Evolutionary conservation across 2,797 vertebrate species (phyloP).

Genomic region (Phalanger gymnotis): DNA sequence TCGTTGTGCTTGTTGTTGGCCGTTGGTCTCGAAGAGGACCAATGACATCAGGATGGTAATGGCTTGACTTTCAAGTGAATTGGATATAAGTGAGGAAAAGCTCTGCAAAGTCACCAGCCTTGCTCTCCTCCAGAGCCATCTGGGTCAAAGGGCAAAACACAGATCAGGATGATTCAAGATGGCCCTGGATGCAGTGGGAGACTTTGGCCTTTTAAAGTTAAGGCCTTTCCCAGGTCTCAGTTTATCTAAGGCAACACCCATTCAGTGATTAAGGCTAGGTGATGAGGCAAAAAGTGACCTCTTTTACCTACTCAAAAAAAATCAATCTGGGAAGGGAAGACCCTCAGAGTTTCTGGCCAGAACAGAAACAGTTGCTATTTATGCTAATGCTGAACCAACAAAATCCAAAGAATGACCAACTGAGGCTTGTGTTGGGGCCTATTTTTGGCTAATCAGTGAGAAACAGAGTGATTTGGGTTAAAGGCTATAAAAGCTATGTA

Average conservation of each 20-base stretch:
- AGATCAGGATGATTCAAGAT: neutral
- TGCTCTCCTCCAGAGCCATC: neutral
- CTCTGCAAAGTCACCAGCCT: neutral
- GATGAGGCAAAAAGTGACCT: too few species aligned
- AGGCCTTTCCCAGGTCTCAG: neutral
- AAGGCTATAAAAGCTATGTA: too few species aligned
- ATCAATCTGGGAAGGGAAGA: too few species aligned
- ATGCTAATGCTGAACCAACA: too few species aligned
- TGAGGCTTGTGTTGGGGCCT: too few species aligned
- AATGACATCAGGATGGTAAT: neutral
- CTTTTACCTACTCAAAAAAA: too few species aligned
- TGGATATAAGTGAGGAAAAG: neutral
- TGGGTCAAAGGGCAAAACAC: neutral
- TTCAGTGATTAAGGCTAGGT: too few species aligned
- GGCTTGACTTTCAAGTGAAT: neutral
- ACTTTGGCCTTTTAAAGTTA: neutral
- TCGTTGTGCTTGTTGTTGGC: neutral
- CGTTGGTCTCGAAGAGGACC: neutral
- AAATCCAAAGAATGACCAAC: too few species aligned
- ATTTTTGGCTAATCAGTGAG: too few species aligned
- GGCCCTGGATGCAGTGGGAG: neutral
- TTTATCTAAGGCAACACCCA: neutral
- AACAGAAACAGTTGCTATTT: too few species aligned
- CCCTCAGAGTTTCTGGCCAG: too few species aligned
- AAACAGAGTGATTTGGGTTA: too few species aligned